phyloP scores from a whole-genome alignment of 2,888 invertebrate genomes.

The Orthosia incerta region DNA sequence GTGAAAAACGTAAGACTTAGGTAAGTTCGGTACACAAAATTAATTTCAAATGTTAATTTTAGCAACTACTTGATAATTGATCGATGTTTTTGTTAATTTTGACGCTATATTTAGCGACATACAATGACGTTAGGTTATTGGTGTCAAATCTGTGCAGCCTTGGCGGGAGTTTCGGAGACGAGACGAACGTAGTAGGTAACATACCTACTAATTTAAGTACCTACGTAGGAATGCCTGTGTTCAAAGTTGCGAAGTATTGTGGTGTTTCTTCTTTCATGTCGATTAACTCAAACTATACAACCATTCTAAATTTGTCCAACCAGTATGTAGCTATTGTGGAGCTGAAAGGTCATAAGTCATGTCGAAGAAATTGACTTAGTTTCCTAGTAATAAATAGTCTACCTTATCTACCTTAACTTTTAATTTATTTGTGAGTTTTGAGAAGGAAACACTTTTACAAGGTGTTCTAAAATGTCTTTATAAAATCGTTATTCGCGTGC shows the following conservation, averaged over 20 bases:
- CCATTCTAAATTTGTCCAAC: too few relatives aligned
- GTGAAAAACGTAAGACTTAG: too few relatives aligned
- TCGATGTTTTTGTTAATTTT: conserved; percentile 27
- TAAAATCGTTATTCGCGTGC: too few relatives aligned
- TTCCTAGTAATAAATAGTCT: too few relatives aligned
- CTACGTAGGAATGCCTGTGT: not conserved
- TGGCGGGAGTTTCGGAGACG: conserved; percentile 2
- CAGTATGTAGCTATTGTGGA: too few relatives aligned
- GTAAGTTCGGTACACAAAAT: not conserved
- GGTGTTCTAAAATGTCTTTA: too few relatives aligned
- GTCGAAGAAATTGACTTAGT: not conserved
- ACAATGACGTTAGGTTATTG: conserved; percentile 8
- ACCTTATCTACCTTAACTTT: too few relatives aligned
- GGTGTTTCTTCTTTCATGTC: too few relatives aligned
- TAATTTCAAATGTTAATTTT: not conserved
- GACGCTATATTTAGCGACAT: conserved; percentile 3
- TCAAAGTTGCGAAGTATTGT: not conserved
- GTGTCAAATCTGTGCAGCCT: conserved; percentile 17
- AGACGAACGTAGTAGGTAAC: not conserved
- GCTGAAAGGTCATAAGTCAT: not conserved
- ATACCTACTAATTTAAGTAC: not conserved
- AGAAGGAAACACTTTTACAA: too few relatives aligned
- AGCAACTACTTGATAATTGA: conserved; percentile 1
- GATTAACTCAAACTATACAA: too few relatives aligned
- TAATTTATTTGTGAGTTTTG: too few relatives aligned